Evolutionary conservation across 2,888 invertebrate genomes (phyloP).

Genomic region (Sturmia bella): DNA sequence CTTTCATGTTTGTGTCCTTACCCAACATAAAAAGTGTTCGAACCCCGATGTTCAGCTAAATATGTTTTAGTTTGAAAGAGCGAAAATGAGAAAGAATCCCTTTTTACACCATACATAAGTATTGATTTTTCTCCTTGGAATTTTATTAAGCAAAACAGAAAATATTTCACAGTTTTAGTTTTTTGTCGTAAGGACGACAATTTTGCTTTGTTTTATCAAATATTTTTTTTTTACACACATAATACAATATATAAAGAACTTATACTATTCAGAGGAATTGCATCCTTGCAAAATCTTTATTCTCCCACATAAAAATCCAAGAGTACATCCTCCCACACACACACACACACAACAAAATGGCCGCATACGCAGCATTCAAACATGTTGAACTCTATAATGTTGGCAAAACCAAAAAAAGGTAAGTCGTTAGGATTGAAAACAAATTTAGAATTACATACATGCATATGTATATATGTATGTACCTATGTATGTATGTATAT

Average conservation of each 20-base stretch:
- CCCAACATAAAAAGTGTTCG: slow-evolving; percentile 37
- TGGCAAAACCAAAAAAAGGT: slow-evolving; percentile 96
- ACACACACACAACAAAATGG: slow-evolving; percentile 84
- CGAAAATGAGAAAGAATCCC: background rate
- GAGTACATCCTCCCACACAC: no score
- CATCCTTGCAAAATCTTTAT: slow-evolving; percentile 53
- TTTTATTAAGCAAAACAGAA: slow-evolving; percentile 14
- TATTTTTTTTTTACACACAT: background rate
- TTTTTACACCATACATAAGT: slow-evolving; percentile 41
- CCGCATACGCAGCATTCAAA: slow-evolving; percentile 95
- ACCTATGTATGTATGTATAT: no score
- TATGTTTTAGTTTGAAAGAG: slow-evolving; percentile 1
- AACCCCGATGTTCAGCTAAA: background rate
- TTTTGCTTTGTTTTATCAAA: slow-evolving; percentile 3
- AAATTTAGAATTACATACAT: background rate
- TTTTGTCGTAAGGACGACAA: slow-evolving; percentile 8
- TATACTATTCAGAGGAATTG: slow-evolving; percentile 37
- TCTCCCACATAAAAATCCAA: slow-evolving; percentile 28
- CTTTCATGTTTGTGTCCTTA: background rate
- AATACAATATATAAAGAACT: slow-evolving; percentile 23
- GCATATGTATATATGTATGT: no score
- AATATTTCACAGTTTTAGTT: slow-evolving; percentile 66
- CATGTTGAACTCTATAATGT: slow-evolving; percentile 97
- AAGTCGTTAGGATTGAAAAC: slow-evolving; percentile 75
- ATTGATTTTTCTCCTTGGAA: slow-evolving; percentile 51